Evolutionary conservation across 2,797 vertebrate genomes (phyloP), one percentile per base, ranked within the genome.

Genomic region (Heterohyrax brucei): DNA sequence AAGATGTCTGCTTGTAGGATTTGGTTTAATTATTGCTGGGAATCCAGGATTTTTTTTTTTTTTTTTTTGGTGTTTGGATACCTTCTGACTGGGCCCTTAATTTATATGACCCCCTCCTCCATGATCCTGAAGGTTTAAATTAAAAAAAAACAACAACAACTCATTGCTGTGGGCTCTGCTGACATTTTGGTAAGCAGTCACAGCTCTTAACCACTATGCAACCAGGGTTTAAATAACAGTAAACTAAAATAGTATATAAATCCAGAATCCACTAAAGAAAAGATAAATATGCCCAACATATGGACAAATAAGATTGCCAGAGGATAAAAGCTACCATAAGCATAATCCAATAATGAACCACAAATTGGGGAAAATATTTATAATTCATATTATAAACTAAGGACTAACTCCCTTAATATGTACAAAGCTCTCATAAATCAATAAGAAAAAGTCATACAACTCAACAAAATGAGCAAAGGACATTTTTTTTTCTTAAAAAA

Each of bases 1-100:
- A 95, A 94, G 87, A 86, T 87, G 70, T 91, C 83, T 89, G 70
- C 84, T 86, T 84, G 59, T 61, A 89, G 53, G 62, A 21, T 26
- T 84, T 50, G 8, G 68, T 84, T 96, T 96, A 75, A 92, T 95
- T 70, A 95, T 46, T 86, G 50, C 62, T 86, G 76, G 93, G 76
- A 64, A 46, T 48, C 83, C 75, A 48, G 75, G 80, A 87, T 68
- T 48, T 89, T 19, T 64, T 64, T 64, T 89, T 19, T 64, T 64
- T 64, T 64, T 66, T 28, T 66, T n/a, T 82, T 59, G 68, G 53
- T 88, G 56, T 86, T 95, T 73, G 76, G 79, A 87, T 33, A 93
- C 33, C 46, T 93, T 87, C 59, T 44, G 59, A 59, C 8, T 12
- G 88, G 56, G 22, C 28, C n/a, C 26, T 91, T 73, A 78, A 90